Percentiles rank a stretch among this genome's conserved stretches.
These are phyloP conservation scores for Tamias sibiricus DNA, from an alignment of 2,113 vertebrate species.

Conservation along the genomic window DNA sequence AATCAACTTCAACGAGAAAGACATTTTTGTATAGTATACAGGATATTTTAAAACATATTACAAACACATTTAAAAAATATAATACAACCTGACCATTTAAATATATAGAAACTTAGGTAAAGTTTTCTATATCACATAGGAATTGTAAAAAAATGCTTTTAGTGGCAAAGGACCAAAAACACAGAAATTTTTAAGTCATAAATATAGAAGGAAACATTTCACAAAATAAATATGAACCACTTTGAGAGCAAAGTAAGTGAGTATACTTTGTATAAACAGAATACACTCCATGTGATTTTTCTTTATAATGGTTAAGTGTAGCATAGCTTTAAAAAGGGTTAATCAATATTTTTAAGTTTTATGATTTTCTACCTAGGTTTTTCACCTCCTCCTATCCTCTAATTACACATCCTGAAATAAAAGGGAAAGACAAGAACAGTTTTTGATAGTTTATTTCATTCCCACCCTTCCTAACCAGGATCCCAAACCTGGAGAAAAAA, in stretches of 20 bases:
- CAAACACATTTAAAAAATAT: not conserved
- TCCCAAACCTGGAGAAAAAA: not conserved
- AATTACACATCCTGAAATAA: not conserved
- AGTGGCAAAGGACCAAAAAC: not conserved
- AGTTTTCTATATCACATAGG: not conserved
- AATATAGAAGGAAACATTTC: not conserved
- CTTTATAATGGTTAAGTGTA: not conserved
- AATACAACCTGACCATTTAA: not conserved
- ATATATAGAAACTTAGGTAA: not conserved
- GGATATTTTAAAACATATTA: not conserved
- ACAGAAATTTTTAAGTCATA: not conserved
- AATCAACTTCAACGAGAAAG: not conserved
- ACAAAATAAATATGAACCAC: not conserved
- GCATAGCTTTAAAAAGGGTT: not conserved
- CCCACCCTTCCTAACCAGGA: not conserved
- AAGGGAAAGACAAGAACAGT: not conserved
- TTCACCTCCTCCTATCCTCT: not conserved
- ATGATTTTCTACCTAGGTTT: not conserved
- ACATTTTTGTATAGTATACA: not conserved
- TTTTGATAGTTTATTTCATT: not conserved
- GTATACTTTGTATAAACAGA: not conserved
- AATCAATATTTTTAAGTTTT: not conserved
- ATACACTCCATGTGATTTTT: not conserved
- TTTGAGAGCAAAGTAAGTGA: not conserved
- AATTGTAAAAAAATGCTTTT: not conserved